Percentiles rank a stretch among this genome's conserved stretches.
Conservation (phyloP, 2,888 invertebrate genomes). For the Cistogaster globosa region DNA sequence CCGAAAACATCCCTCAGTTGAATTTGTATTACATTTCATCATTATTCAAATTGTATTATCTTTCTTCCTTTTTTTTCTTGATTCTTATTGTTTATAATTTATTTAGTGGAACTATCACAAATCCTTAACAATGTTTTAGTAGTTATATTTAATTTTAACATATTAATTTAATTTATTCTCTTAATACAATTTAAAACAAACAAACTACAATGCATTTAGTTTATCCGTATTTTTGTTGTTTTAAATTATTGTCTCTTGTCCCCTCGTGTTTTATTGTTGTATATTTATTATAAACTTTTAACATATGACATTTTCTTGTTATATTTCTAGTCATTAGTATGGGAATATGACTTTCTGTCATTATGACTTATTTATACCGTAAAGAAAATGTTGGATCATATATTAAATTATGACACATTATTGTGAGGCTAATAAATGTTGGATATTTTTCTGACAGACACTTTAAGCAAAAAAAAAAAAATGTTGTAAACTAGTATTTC, state of each 20-base stretch:
- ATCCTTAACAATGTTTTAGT: slow-evolving; percentile 54
- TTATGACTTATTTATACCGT: too few species aligned
- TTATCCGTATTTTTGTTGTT: not conserved
- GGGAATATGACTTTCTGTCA: slow-evolving; percentile 5
- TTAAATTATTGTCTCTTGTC: not conserved
- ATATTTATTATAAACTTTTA: slow-evolving; percentile 47
- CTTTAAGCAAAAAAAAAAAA: too few species aligned
- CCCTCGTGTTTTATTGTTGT: slow-evolving; percentile 48
- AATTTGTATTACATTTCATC: slow-evolving; percentile 23
- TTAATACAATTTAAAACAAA: not conserved
- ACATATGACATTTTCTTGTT: slow-evolving; percentile 51
- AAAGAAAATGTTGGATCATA: not conserved
- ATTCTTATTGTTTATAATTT: slow-evolving; percentile 46
- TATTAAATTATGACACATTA: too few species aligned
- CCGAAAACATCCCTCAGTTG: slow-evolving; percentile 36
- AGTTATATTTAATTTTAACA: slow-evolving; percentile 64
- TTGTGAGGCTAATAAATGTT: too few species aligned
- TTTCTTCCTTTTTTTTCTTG: slow-evolving; percentile 43
- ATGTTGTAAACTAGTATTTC: too few species aligned
- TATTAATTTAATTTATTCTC: slow-evolving; percentile 59
- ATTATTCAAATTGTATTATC: slow-evolving; percentile 52
- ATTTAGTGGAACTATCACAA: slow-evolving; percentile 68
- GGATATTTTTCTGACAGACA: too few species aligned
- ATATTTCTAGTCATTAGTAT: slow-evolving; percentile 18
- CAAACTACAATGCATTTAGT: not conserved